phyloP scores from a whole-genome alignment of 37 sponge, comb jelly and placozoan genomes.

The Halichondria panicea region DNA sequence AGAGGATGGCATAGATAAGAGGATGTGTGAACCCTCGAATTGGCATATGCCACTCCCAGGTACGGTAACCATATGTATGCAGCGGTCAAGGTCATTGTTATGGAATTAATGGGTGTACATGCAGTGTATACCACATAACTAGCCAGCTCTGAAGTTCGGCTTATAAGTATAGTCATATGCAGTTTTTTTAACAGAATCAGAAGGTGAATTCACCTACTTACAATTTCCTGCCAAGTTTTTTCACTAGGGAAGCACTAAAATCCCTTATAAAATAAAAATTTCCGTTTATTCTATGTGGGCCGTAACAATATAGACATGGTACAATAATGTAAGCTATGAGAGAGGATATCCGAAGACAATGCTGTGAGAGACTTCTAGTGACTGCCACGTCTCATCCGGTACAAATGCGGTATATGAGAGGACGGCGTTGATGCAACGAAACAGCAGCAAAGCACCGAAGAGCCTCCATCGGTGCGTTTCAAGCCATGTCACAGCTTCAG shows the following conservation, averaged over 20 bases:
- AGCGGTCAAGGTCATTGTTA: not conserved
- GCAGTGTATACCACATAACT: no score
- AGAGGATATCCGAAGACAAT: constrained; percentile 76
- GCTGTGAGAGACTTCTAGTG: constrained; percentile 84
- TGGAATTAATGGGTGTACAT: constrained; percentile 6
- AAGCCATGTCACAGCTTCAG: not conserved
- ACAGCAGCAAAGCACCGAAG: constrained; percentile 23
- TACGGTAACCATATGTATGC: constrained; percentile 73
- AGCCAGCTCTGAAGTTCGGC: no score
- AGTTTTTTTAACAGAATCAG: not conserved
- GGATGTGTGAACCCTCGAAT: constrained; percentile 84
- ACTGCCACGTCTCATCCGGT: constrained; percentile 92
- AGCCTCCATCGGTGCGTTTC: not conserved
- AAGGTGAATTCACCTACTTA: not conserved
- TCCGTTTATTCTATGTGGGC: not conserved
- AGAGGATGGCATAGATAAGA: constrained; percentile 64
- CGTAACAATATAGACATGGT: not conserved
- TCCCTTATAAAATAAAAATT: not conserved
- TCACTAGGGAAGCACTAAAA: not conserved
- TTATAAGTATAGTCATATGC: no score
- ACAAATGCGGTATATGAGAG: constrained; percentile 75
- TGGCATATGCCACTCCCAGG: constrained; percentile 88
- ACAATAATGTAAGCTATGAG: not conserved
- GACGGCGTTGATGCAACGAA: constrained; percentile 55
- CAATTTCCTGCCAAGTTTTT: not conserved